Percentiles rank a stretch among this genome's conserved stretches.
Evolutionary conservation across 2,113 vertebrate species (phyloP).

Genomic region (Phoenicopterus ruber): DNA sequence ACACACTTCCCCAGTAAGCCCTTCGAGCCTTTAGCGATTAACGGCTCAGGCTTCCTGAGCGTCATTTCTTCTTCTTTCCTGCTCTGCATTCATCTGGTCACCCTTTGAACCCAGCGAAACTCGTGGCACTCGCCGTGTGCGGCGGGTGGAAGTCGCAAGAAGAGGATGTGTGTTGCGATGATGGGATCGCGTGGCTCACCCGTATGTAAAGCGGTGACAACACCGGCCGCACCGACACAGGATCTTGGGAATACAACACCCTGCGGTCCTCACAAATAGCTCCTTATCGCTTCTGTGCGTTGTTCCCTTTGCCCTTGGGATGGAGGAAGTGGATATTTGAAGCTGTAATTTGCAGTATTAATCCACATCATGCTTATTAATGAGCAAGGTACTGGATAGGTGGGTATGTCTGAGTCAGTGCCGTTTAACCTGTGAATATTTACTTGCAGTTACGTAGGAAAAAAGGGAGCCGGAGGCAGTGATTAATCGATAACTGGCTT

Average conservation of each 20-base stretch:
- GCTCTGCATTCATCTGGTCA: neutral
- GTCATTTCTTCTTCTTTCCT: neutral
- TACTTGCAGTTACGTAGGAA: rapidly evolving
- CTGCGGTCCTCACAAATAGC: neutral
- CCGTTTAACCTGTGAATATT: neutral
- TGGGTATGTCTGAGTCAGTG: neutral
- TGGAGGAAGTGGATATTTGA: neutral
- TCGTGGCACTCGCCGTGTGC: rapidly evolving
- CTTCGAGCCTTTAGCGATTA: neutral
- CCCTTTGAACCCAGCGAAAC: neutral
- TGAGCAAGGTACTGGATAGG: neutral
- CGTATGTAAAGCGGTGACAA: rapidly evolving
- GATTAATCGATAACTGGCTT: neutral
- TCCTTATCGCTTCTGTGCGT: neutral
- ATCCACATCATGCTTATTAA: neutral
- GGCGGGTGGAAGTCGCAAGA: neutral
- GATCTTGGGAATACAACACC: neutral
- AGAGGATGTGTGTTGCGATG: neutral
- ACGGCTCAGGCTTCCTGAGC: neutral
- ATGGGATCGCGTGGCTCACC: rapidly evolving
- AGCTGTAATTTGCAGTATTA: neutral
- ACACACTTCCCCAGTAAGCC: neutral
- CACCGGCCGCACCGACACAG: rapidly evolving
- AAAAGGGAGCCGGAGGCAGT: neutral
- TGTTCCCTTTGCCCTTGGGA: neutral